These are phyloP conservation scores for Leucosticte australis DNA, from an alignment of 2,113 vertebrate species.

Conservation along the genomic window DNA sequence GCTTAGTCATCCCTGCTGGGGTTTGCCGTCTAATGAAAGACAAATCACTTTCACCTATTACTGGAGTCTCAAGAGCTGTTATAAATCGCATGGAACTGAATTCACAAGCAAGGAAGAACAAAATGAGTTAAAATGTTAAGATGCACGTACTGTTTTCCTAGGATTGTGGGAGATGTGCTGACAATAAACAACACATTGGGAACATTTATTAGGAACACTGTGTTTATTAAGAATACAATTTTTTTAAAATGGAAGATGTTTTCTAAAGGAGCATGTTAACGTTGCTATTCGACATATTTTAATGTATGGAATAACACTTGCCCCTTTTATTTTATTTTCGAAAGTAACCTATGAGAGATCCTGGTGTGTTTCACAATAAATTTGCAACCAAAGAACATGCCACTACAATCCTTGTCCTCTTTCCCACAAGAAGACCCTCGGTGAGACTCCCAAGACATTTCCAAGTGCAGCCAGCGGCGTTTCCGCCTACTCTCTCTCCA, in stretches of 20 bases:
- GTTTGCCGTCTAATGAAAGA: background rate
- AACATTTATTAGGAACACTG: background rate
- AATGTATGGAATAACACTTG: background rate
- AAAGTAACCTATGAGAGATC: background rate
- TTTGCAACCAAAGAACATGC: background rate
- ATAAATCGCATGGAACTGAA: background rate
- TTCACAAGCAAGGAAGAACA: background rate
- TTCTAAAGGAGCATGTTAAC: background rate
- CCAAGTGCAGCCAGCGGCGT: background rate
- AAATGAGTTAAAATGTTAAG: background rate
- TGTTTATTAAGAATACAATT: background rate
- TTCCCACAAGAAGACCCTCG: background rate
- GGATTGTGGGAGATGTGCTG: background rate
- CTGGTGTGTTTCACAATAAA: background rate
- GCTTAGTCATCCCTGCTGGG: background rate
- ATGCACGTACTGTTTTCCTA: background rate
- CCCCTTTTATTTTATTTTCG: background rate
- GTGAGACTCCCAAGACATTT: background rate
- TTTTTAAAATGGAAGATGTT: background rate
- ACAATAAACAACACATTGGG: background rate
- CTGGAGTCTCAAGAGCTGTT: background rate
- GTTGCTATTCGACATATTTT: background rate
- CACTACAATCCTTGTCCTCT: background rate
- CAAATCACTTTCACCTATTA: conserved; percentile 10
- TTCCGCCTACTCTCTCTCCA: background rate